Evolutionary conservation across 2,113 vertebrate genomes (phyloP).

Genomic region (Tragulus kanchil): DNA sequence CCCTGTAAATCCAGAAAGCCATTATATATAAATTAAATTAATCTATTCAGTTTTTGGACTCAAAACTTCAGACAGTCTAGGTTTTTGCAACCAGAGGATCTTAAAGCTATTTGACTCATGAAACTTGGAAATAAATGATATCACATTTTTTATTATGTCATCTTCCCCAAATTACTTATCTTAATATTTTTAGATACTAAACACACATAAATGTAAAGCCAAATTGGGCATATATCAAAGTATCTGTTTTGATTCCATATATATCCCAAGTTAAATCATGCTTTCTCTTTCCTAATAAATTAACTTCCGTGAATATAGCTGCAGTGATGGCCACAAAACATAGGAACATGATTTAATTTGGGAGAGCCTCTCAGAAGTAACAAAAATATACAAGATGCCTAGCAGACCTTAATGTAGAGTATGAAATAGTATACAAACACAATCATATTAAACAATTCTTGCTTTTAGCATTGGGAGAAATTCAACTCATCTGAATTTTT

Average conservation of each 20-base stretch:
- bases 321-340: background rate
- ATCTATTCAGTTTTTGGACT: background rate
- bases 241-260: background rate
- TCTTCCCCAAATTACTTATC: background rate
- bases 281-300: background rate
- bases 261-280: background rate
- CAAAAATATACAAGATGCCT: background rate
- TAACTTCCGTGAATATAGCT: background rate
- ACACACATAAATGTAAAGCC: slow-evolving; percentile 23
- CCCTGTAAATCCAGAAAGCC: slow-evolving; percentile 44
- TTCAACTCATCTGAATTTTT: background rate
- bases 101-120: background rate
- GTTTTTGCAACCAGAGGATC: background rate
- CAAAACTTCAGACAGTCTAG: background rate
- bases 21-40: slow-evolving; percentile 53
- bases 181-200: slow-evolving; percentile 44
- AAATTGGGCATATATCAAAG: background rate
- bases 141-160: background rate
- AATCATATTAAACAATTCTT: background rate
- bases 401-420: too few species aligned
- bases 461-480: background rate
- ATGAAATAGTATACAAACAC: background rate
- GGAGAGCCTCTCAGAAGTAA: fast-evolving
- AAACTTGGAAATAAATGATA: slow-evolving; percentile 1
- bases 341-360: background rate